Base-by-base conservation (phyloP, 2,797 vertebrate genomes). In the Melanotaenia trifasciata region DNA sequence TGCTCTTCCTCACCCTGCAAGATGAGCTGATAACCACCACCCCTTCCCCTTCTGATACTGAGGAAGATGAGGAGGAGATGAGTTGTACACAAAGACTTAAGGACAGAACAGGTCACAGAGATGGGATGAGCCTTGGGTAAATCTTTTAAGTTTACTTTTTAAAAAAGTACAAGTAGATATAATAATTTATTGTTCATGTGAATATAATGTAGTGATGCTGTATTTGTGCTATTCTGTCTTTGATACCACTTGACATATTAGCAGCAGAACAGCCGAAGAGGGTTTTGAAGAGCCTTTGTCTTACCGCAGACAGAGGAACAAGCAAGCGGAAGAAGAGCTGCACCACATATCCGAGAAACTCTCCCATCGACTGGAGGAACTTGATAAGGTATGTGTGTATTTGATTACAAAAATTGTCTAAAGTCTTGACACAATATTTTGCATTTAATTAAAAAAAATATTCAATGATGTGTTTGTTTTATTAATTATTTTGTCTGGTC, bases 301-400 rank as follows among this genome's bases (percentile, higher is more conserved):
- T 16, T 77, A 66, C 20, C 92, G 90, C 82, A 92, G 89, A 77
- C 79, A 88, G 63, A 93, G 89, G 77, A 94, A 95, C 81, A 93
- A 84, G 51, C 56, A 93, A 20, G 89, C 96, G 0, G 93, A 96
- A 70, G 86, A 94, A 76, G 96, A 97, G 81, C 90, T 98, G 64
- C 94, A 94, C 2, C 76, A 94, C 63, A 93, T 96, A 74, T 98
- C 97, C 0, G 94, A 96, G 84, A 97, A 96, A 33, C 93, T 98
- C 11, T 95, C 95, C 28, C 91, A 68, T 35, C 93, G 94, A 32
- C 93, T 99, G 18, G 93, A 94, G 30, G 96, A 97, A 76, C 93
- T 99, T 0, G 96, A 98, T 81, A 80, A 86, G 87, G 97, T 97
- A 86, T 90, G 95, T 93, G 24, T 57, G 24, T n/a, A n/a, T 33